These are phyloP conservation scores for Globodera ellingtonae DNA, from an alignment of 1,140 invertebrate species.

Conservation along the genomic window DNA sequence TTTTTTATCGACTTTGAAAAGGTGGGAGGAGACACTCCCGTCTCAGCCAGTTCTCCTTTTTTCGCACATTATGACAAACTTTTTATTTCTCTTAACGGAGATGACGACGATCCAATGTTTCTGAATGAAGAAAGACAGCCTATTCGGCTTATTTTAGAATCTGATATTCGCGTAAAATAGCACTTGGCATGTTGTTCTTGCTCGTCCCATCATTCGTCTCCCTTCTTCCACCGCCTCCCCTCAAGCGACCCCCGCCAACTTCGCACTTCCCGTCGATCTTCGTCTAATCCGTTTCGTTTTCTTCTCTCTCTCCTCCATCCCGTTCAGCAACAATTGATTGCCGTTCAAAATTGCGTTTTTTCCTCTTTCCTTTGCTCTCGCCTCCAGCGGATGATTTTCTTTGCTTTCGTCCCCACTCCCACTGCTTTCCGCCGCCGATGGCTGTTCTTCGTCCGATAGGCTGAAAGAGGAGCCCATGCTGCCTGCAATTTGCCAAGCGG, in stretches of 20 bases:
- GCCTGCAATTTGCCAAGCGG: slow-evolving; percentile 49
- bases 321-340: slow-evolving; percentile 19
- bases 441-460: slow-evolving; percentile 5
- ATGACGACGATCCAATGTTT: too few relatives aligned
- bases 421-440: background rate
- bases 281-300: slow-evolving; percentile 50
- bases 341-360: slow-evolving; percentile 37
- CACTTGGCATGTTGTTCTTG: too few relatives aligned
- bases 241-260: slow-evolving; percentile 58
- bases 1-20: too few relatives aligned
- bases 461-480: background rate
- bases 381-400: background rate
- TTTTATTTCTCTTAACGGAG: too few relatives aligned
- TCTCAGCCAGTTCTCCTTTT: too few relatives aligned
- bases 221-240: background rate
- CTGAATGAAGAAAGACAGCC: too few relatives aligned
- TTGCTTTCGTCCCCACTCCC: slow-evolving; percentile 17
- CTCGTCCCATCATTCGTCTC: too few relatives aligned
- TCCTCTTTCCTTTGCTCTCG: background rate
- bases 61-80: too few relatives aligned
- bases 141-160: too few relatives aligned
- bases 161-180: too few relatives aligned
- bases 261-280: slow-evolving; percentile 62
- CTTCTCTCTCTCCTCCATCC: slow-evolving; percentile 3
- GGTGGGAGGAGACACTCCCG: too few relatives aligned